These are phyloP conservation scores for Jacana jacana DNA, from an alignment of 2,113 vertebrate species.

Conservation along the genomic window DNA sequence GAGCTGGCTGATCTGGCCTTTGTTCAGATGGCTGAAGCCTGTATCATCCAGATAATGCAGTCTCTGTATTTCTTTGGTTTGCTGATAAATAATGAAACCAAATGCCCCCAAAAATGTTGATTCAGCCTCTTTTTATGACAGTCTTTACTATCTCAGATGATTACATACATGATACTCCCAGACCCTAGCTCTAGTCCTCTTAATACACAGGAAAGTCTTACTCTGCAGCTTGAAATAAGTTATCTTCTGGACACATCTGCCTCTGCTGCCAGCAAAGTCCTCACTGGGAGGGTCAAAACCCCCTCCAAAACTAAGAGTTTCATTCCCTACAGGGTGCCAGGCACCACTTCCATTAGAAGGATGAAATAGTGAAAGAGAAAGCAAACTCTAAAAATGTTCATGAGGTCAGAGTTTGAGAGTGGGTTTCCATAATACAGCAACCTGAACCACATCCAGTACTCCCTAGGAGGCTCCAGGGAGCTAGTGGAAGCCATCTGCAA, in stretches of 20 bases:
- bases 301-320: neutral
- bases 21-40: neutral
- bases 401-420: neutral
- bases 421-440: neutral
- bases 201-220: neutral
- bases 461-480: neutral
- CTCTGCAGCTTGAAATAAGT: neutral
- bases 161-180: neutral
- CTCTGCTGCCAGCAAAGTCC: neutral
- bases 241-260: neutral
- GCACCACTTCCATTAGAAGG: neutral
- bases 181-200: neutral
- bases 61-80: neutral
- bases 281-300: neutral
- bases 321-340: neutral
- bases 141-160: neutral
- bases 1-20: neutral
- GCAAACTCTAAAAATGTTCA: neutral
- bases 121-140: neutral
- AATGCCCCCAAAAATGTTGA: neutral
- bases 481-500: neutral
- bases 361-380: neutral
- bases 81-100: neutral
- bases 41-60: neutral
- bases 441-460: neutral